Evolutionary conservation across 2,113 vertebrate genomes (phyloP).

Genomic region (Ploceus nigricollis): DNA sequence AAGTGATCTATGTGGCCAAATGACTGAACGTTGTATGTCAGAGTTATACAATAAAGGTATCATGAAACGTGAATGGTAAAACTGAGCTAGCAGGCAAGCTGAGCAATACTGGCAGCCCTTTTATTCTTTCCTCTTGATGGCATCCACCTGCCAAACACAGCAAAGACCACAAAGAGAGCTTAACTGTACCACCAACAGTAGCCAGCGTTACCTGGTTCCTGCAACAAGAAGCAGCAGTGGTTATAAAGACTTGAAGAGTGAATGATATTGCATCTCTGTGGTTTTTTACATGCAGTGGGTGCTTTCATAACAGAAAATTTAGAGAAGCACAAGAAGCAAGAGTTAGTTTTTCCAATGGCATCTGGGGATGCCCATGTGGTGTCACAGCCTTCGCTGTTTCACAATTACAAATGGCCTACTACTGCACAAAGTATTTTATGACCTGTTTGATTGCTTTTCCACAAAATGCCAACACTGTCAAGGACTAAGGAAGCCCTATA

Average conservation of each 20-base stretch:
- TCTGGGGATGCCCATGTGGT: background rate
- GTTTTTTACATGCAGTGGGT: background rate
- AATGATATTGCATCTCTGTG: background rate
- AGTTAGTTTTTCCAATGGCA: background rate
- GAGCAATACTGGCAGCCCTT: background rate
- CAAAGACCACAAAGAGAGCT: background rate
- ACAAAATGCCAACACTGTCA: background rate
- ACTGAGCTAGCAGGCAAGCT: background rate
- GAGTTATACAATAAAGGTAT: background rate
- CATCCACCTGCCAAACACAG: background rate
- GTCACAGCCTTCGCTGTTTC: background rate
- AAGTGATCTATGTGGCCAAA: background rate
- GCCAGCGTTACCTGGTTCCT: background rate
- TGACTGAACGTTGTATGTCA: accelerated
- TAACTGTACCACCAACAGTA: accelerated
- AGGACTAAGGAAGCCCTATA: background rate
- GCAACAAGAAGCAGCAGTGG: background rate
- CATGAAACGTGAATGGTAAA: background rate
- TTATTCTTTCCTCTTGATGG: background rate
- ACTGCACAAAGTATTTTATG: background rate
- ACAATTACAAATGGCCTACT: background rate
- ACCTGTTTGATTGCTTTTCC: slow-evolving; percentile 21
- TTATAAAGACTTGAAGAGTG: background rate
- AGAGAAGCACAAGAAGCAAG: background rate
- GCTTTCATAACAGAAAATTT: background rate